phyloP scores from a whole-genome alignment of 2,113 vertebrate genomes.

The Syngnathus scovelli region DNA sequence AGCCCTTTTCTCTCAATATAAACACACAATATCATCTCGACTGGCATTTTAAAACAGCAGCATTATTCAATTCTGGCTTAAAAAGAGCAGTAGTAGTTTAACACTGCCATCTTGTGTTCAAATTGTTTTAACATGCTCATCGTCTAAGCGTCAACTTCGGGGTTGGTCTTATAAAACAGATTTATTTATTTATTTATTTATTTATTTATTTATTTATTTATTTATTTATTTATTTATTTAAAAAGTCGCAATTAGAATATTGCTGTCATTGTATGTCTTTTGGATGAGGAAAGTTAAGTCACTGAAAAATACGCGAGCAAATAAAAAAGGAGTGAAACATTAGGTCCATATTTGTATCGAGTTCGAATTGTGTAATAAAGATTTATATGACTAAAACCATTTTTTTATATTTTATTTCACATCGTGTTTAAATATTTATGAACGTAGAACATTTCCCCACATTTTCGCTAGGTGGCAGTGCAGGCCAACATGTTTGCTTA shows the following conservation, averaged over 20 bases:
- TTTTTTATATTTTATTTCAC: too few relatives aligned
- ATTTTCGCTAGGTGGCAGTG: neutral
- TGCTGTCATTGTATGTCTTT: too few relatives aligned
- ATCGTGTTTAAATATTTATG: neutral
- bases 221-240: too few relatives aligned
- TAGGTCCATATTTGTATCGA: too few relatives aligned
- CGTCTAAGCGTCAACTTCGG: neutral
- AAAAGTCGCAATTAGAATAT: too few relatives aligned
- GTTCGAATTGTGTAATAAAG: too few relatives aligned
- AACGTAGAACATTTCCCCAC: neutral
- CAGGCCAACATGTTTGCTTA: neutral
- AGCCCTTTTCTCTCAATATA: conserved; percentile 27
- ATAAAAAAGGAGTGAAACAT: too few relatives aligned
- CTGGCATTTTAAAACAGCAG: conserved; percentile 17
- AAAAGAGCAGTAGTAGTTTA: neutral
- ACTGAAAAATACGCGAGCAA: too few relatives aligned
- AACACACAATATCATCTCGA: conserved; percentile 33
- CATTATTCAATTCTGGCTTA: neutral
- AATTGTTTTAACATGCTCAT: neutral
- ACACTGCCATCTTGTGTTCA: conserved; percentile 62
- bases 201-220: too few relatives aligned
- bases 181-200: too few relatives aligned
- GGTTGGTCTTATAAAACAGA: neutral
- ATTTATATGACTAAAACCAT: too few relatives aligned
- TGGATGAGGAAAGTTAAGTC: too few relatives aligned